Evolutionary conservation across 37 sponge, comb jelly and placozoan genomes (phyloP), one percentile per base, ranked within the genome.

Genomic region (Beroe forskalii): DNA sequence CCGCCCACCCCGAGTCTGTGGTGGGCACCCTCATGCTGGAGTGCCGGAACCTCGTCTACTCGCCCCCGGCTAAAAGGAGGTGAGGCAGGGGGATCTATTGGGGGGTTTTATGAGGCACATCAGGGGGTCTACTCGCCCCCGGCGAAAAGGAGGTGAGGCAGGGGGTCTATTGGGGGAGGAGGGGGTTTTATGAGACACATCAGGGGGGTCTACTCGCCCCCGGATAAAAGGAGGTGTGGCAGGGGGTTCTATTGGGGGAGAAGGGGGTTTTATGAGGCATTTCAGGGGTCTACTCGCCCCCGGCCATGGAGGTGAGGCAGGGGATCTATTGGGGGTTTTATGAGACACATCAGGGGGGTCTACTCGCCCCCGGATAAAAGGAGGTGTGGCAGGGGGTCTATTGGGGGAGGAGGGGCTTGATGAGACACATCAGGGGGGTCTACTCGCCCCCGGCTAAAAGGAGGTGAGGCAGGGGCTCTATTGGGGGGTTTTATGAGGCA

Each of bases 41-140:
- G 33, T 69, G 72, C 72, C 1, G 32, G 32, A 31, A 33, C 19
- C 72, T 69, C 32, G 72, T 69, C 4, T 69, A 36, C 72, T 69
- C 72, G 2, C 38, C 36, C 20, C 72, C 72, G 3, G 4, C 27
- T 17, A 4, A 69, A 6, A 69, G 72, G 72, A 69, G 72, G 72
- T 63, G 17, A 55, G 60, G 9, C 17, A 20, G 60, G 17, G 60
- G 17, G n/a, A n/a, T n/a, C n/a, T n/a, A n/a, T n/a, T n/a, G n/a
- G n/a, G n/a, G n/a, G n/a, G n/a, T n/a, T n/a, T n/a, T n/a, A n/a
- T n/a, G n/a, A n/a, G n/a, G n/a, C n/a, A n/a, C n/a, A n/a, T n/a
- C n/a, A n/a, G n/a, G n/a, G n/a, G n/a, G 66, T 63, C 25, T 63
- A n/a, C 66, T 63, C 66, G 2, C 25, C 66, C 6, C 66, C 66